Evolutionary conservation across 2,888 invertebrate genomes (phyloP), one percentile per base, ranked within the genome.

Genomic region (Furcula furcula): DNA sequence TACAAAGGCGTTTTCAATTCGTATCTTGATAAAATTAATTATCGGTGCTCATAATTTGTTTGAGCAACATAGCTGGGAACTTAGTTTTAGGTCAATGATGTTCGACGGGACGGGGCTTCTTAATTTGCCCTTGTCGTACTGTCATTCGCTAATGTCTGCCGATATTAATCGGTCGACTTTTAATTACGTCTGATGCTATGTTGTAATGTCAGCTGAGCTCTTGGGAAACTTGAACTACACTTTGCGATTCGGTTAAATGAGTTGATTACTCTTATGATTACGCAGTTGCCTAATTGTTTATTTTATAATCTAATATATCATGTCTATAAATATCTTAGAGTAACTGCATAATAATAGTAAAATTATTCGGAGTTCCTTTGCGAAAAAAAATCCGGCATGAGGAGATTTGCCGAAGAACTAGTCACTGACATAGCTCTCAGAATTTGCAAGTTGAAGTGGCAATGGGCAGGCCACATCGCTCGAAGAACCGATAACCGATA

Each of bases 61-160:
- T 65, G 55, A 57, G 71, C 55, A 68, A 68, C 56, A 55, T 40
- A 49, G 36, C 40, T 39, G 29, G 13, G 27, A 36, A 40, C 36
- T 32, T 1, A 33, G 28, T 68, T 73, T 64, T 71, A 38, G 82
- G 79, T 81, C 78, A 80, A 74, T 67, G 76, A 75, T 75, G 73
- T 71, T 73, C 65, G 59, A 67, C 61, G 65, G 64, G 64, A 66
- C 32, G 39, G 35, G n/a, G 57, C 64, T 67, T 59, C 68, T 65
- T 67, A 64, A 66, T 69, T 66, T 60, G 39, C 57, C 65, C 50
- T 62, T 61, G 55, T 53, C 56, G 32, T 51, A 49, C 49, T 66
- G 51, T 63, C 46, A 45, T 39, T 29, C 18, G 16, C 21, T 57
- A 57, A 54, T 57, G 50, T 48, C 40, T 46, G 36, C 36, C 38